Percentiles rank a stretch among this genome's conserved stretches.
Conservation (phyloP, 2,888 invertebrate species). For the Melanophora roralis region DNA sequence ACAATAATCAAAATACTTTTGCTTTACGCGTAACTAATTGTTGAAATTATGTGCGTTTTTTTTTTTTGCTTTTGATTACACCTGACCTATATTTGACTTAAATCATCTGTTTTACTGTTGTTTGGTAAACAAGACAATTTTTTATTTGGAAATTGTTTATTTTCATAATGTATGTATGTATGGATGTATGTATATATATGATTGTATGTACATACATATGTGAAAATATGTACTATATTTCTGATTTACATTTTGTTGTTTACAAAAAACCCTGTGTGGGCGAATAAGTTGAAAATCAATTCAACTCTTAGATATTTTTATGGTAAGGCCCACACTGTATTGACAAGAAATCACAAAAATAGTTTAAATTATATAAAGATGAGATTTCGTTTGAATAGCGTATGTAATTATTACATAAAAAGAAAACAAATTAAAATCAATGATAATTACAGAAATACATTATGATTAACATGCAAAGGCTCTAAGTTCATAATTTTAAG, state of each 20-base stretch:
- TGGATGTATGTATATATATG: too few relatives aligned
- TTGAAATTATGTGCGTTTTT: too few relatives aligned
- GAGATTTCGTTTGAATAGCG: too few relatives aligned
- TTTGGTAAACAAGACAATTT: not conserved
- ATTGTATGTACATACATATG: too few relatives aligned
- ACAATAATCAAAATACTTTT: constrained; percentile 2
- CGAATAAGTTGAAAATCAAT: constrained; percentile 6
- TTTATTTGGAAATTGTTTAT: not conserved
- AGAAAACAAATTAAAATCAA: too few relatives aligned
- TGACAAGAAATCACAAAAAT: not conserved
- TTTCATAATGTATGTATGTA: too few relatives aligned
- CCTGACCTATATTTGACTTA: constrained; percentile 21
- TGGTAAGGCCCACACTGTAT: not conserved
- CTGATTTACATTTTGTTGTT: too few relatives aligned
- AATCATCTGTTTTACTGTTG: not conserved
- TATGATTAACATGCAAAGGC: too few relatives aligned
- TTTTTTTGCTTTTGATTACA: not conserved
- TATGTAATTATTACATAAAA: too few relatives aligned
- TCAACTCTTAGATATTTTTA: not conserved
- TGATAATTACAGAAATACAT: too few relatives aligned
- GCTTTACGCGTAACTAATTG: not conserved
- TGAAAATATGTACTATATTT: too few relatives aligned
- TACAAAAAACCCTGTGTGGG: constrained; percentile 18
- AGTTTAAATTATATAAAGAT: not conserved
- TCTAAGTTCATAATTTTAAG: too few relatives aligned